A percentile compares a stretch with the other conserved stretches of the same genome.
Evolutionary conservation across 1,140 invertebrate genomes (phyloP).

Genomic region (Drosophila mayri): DNA sequence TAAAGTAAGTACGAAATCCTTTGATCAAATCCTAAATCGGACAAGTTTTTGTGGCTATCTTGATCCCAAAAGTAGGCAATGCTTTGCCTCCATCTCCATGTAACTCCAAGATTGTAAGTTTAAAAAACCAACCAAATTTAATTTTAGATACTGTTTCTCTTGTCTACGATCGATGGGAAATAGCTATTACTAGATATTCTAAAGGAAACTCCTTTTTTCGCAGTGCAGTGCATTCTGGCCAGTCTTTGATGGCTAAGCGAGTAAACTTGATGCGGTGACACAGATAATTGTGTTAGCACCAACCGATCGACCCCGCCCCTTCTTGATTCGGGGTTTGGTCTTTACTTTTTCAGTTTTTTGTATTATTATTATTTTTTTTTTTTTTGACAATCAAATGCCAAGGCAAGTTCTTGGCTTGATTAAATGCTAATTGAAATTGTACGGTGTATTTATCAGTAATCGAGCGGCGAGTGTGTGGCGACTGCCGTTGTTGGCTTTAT

Average conservation of each 20-base stretch:
- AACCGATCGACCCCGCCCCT: slow-evolving; percentile 33
- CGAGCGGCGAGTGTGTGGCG: slow-evolving; percentile 11
- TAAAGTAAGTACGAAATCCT: background rate
- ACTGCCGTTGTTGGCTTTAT: slow-evolving; percentile 44
- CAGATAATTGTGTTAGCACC: slow-evolving; percentile 63
- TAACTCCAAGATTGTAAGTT: background rate
- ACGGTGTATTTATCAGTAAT: slow-evolving; percentile 46
- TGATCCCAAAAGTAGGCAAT: slow-evolving; percentile 2
- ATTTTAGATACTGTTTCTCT: no score
- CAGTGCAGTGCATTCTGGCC: slow-evolving; percentile 40
- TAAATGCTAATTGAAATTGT: slow-evolving; percentile 66
- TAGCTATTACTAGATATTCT: background rate
- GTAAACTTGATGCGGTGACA: slow-evolving; percentile 38
- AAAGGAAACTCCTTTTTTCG: background rate
- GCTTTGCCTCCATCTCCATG: background rate
- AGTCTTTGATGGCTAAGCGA: slow-evolving; percentile 41
- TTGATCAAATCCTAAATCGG: background rate
- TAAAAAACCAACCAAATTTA: background rate
- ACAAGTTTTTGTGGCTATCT: background rate
- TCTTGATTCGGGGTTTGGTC: slow-evolving; percentile 17
- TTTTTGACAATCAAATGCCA: slow-evolving; percentile 56
- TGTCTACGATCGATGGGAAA: no score
- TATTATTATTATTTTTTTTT: background rate
- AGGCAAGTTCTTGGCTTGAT: slow-evolving; percentile 62
- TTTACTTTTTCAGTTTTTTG: slow-evolving; percentile 7